Percentiles rank a stretch among this genome's conserved stretches.
These are phyloP conservation scores for Acanthosoma haemorrhoidale DNA, from an alignment of 2,888 invertebrate genomes.

Conservation along the genomic window DNA sequence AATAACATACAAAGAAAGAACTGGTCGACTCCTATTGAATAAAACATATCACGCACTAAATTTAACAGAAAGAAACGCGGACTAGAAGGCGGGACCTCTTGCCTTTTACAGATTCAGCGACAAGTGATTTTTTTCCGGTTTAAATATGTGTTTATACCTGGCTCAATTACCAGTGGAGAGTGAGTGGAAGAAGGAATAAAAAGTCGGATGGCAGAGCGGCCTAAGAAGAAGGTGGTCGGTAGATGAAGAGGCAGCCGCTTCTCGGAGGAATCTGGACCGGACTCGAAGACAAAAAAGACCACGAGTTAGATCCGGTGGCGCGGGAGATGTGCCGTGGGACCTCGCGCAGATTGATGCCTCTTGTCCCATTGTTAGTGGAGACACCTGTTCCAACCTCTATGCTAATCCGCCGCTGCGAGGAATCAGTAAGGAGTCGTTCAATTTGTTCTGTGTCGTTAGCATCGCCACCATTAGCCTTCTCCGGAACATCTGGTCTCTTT, in stretches of 20 bases:
- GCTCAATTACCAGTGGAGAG: not conserved
- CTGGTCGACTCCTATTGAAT: no score
- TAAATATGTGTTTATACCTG: slow-evolving; percentile 5
- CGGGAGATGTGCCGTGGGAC: slow-evolving; percentile 8
- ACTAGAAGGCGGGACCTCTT: not conserved
- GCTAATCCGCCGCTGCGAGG: slow-evolving; percentile 20
- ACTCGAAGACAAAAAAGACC: not conserved
- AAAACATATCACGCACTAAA: not conserved
- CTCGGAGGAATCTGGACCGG: slow-evolving; percentile 2
- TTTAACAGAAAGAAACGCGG: not conserved
- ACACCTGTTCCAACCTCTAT: slow-evolving; percentile 27
- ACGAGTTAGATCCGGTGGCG: not conserved
- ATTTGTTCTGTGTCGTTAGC: slow-evolving; percentile 5
- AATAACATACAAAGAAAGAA: no score
- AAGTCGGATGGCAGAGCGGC: not conserved
- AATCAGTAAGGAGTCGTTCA: slow-evolving; percentile 20
- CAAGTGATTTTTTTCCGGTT: not conserved
- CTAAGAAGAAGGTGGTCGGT: not conserved
- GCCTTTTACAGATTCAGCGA: not conserved
- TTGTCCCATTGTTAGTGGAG: slow-evolving; percentile 25
- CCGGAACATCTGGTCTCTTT: not conserved
- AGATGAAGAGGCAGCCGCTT: not conserved
- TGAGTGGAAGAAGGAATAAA: not conserved
- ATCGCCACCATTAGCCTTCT: slow-evolving; percentile 9
- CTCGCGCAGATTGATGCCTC: slow-evolving; percentile 1